phyloP scores from a whole-genome alignment of 2,888 invertebrate genomes.

The Argyresthia albistria region DNA sequence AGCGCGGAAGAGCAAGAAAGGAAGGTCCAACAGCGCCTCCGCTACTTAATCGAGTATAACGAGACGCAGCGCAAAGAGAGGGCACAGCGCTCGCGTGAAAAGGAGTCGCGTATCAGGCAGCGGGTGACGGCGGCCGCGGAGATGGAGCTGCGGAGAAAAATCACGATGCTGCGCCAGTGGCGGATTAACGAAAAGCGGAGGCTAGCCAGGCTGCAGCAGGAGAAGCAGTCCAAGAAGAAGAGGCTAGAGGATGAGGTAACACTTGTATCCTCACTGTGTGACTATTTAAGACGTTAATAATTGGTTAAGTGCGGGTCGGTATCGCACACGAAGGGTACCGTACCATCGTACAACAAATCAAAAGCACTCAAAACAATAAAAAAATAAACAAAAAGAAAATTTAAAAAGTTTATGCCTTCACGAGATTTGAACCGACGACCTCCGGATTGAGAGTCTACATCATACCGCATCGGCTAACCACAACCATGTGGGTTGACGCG shows the following conservation, averaged over 20 bases:
- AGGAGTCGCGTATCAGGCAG: conserved; percentile 46
- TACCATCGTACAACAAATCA: no score
- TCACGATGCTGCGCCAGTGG: conserved; percentile 59
- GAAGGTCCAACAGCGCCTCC: conserved; percentile 47
- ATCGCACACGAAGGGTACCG: no score
- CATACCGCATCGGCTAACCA: no score
- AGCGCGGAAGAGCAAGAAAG: conserved; percentile 55
- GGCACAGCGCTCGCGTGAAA: conserved; percentile 35
- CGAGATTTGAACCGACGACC: no score
- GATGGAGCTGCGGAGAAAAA: conserved; percentile 54
- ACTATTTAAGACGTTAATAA: neutral
- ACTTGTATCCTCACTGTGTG: neutral
- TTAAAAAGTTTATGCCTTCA: no score
- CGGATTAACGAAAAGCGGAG: conserved; percentile 51
- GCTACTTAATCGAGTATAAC: conserved; percentile 46
- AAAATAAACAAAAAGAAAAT: no score
- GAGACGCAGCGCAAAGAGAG: conserved; percentile 44
- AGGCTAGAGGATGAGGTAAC: conserved; percentile 39
- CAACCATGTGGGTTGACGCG: no score
- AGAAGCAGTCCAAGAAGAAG: conserved; percentile 36
- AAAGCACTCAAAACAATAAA: no score
- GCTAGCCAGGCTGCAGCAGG: conserved; percentile 36
- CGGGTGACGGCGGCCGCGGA: conserved; percentile 56
- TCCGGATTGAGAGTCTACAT: no score
- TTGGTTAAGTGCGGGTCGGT: no score